Conservation (phyloP, 1,140 invertebrate genomes). For the Trachymyrmex cornetzi region DNA sequence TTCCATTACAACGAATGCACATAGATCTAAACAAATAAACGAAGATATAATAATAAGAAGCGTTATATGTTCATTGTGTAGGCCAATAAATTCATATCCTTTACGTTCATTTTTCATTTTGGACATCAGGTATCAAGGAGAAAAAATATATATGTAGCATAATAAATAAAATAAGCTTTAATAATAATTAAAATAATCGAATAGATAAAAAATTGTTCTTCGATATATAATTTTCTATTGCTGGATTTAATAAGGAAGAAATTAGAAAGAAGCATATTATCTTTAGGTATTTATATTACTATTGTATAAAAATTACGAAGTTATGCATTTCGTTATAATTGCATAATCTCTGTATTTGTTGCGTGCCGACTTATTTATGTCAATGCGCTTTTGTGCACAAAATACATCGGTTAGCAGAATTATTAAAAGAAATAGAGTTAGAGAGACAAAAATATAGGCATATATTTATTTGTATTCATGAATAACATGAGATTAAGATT, state of each 20-base stretch:
- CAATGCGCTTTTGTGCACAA: conserved; percentile 21
- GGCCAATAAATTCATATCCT: conserved; percentile 15
- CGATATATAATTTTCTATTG: conserved; percentile 11
- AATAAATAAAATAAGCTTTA: not conserved
- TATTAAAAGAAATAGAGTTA: conserved; percentile 10
- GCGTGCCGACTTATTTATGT: conserved; percentile 13
- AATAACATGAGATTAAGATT: conserved; percentile 35
- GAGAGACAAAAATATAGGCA: conserved; percentile 1
- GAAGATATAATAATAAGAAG: not conserved
- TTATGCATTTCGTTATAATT: not conserved
- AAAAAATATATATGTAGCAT: not conserved
- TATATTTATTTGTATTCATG: conserved; percentile 22
- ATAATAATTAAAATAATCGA: conserved; percentile 27
- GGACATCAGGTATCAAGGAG: not conserved
- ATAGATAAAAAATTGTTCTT: not conserved
- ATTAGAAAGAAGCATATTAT: conserved; percentile 7
- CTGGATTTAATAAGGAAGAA: conserved; percentile 4
- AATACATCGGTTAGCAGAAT: conserved; percentile 4
- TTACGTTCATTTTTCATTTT: conserved; percentile 16
- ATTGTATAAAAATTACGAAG: not conserved
- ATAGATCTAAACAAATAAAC: conserved; percentile 72
- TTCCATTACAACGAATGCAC: conserved; percentile 82
- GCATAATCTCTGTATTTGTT: conserved; percentile 16
- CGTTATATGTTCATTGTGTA: not conserved
- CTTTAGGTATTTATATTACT: conserved; percentile 3